Conservation (phyloP, 1,140 invertebrate genomes). For the Paralvinella palmiformis region DNA sequence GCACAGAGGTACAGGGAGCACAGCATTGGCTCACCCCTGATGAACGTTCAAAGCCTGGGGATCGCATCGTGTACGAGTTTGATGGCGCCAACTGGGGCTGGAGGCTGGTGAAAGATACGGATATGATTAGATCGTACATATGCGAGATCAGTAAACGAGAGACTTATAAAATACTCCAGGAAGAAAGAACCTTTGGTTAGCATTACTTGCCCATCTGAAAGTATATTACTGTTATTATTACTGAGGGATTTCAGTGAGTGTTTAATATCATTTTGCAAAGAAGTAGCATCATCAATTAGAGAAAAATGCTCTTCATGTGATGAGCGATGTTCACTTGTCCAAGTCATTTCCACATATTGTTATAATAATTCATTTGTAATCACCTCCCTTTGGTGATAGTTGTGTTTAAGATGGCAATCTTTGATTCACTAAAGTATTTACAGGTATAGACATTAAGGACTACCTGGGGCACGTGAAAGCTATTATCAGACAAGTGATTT, state of each 20-base stretch:
- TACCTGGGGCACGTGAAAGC: too few species aligned
- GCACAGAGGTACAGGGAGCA: conserved; percentile 14
- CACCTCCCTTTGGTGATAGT: too few species aligned
- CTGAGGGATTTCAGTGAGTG: background rate
- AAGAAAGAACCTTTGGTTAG: conserved; percentile 34
- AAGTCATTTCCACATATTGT: too few species aligned
- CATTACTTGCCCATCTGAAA: background rate
- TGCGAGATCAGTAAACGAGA: conserved; percentile 68
- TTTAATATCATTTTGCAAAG: background rate
- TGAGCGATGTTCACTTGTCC: too few species aligned
- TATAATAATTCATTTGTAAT: too few species aligned
- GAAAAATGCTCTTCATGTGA: too few species aligned
- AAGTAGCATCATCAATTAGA: conserved; percentile 2
- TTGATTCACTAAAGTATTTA: too few species aligned
- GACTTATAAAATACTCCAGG: conserved; percentile 30
- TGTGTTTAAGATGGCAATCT: too few species aligned
- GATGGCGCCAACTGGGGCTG: conserved; percentile 21
- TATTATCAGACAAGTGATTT: too few species aligned
- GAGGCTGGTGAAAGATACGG: background rate
- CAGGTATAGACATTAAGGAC: too few species aligned
- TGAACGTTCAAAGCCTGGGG: background rate
- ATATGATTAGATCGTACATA: conserved; percentile 62
- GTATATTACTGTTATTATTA: background rate
- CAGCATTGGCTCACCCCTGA: conserved; percentile 17
- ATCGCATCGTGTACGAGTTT: conserved; percentile 11